These are phyloP conservation scores for Hippolais icterina DNA, from an alignment of 2,113 vertebrate genomes.

Conservation along the genomic window DNA sequence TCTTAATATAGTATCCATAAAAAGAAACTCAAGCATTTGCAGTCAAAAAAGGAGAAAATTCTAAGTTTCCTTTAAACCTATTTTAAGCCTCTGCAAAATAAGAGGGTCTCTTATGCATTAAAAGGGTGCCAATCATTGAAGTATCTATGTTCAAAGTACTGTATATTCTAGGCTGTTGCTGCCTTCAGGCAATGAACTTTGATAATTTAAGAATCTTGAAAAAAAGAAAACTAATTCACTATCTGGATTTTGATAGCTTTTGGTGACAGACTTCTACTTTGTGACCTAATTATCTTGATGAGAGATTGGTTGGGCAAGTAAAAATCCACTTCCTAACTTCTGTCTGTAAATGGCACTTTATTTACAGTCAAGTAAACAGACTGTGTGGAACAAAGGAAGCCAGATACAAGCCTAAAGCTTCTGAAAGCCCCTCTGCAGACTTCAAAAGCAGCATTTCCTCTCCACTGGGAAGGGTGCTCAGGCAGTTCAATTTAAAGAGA, in stretches of 20 bases:
- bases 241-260: slow-evolving; percentile 26
- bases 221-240: slow-evolving; percentile 8
- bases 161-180: background rate
- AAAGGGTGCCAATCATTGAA: background rate
- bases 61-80: slow-evolving; percentile 10
- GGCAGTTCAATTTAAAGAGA: background rate
- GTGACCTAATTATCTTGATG: background rate
- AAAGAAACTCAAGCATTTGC: background rate
- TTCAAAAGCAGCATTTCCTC: background rate
- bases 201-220: slow-evolving; percentile 17
- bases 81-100: slow-evolving; percentile 48
- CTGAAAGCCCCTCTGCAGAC: background rate
- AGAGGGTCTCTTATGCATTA: background rate
- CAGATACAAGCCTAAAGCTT: background rate
- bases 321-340: slow-evolving; percentile 4
- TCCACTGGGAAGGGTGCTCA: fast-evolving
- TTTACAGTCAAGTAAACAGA: slow-evolving; percentile 31
- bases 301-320: background rate
- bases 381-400: background rate
- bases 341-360: slow-evolving; percentile 12
- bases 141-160: slow-evolving; percentile 14
- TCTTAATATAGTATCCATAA: background rate
- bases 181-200: slow-evolving; percentile 10
- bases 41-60: background rate
- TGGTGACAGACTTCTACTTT: background rate